phyloP scores from a whole-genome alignment of 2,888 invertebrate species.

The Nemotelus pantherinus region DNA sequence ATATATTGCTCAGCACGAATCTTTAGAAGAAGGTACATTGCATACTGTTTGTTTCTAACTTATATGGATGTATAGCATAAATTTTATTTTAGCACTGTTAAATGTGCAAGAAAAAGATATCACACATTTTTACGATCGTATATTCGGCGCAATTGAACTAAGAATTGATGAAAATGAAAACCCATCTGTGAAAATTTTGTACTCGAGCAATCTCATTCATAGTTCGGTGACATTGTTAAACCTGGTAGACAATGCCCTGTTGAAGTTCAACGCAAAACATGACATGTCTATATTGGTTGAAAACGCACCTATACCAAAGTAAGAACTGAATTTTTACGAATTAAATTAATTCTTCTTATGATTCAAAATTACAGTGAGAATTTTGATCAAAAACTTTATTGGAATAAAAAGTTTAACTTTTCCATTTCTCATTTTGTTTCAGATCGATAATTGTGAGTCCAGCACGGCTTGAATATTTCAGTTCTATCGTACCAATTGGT shows the following conservation, averaged over 20 bases:
- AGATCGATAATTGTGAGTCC: constrained; percentile 58
- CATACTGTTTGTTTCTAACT: not conserved
- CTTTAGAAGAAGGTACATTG: constrained; percentile 37
- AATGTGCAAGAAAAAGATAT: constrained; percentile 58
- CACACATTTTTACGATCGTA: constrained; percentile 59
- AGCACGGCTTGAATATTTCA: constrained; percentile 59
- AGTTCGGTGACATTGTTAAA: constrained; percentile 68
- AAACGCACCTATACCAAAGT: constrained; percentile 59
- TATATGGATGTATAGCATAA: not conserved
- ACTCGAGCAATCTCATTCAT: constrained; percentile 66
- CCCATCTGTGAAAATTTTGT: constrained; percentile 60
- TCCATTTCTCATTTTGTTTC: not conserved
- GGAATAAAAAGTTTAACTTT: not conserved
- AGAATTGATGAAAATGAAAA: constrained; percentile 43
- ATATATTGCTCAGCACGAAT: constrained; percentile 22
- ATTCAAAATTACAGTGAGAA: not conserved
- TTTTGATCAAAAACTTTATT: not conserved
- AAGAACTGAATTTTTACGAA: constrained; percentile 18
- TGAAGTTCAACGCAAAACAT: constrained; percentile 56
- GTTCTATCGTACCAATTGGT: constrained; percentile 59
- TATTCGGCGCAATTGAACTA: constrained; percentile 59
- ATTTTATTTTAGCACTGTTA: constrained; percentile 55
- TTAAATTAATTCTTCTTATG: too few relatives aligned
- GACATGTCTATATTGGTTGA: constrained; percentile 54
- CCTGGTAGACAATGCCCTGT: constrained; percentile 65